Percentiles rank a stretch among this genome's conserved stretches.
phyloP scores from a whole-genome alignment of 1,140 invertebrate species.

The Pseudomyrmex sp. region DNA sequence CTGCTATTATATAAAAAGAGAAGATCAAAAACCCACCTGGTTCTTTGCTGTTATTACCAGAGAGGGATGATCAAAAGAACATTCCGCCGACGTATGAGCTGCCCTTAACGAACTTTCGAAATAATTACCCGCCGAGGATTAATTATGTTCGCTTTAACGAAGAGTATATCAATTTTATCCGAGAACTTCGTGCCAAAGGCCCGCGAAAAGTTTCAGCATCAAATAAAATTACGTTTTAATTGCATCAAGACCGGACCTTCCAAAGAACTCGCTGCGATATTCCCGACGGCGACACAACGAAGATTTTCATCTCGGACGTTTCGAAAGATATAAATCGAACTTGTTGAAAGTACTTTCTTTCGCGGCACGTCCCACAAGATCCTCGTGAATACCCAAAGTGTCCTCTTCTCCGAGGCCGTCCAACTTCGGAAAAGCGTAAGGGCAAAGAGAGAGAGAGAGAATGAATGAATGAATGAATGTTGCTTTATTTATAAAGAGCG shows the following conservation, averaged over 20 bases:
- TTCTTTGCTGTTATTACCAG: constrained; percentile 63
- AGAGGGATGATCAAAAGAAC: constrained; percentile 61
- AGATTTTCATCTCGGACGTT: constrained; percentile 19
- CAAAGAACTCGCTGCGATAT: constrained; percentile 25
- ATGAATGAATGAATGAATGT: no score
- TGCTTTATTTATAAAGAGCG: no score
- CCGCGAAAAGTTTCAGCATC: constrained; percentile 56
- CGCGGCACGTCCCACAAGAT: constrained; percentile 58
- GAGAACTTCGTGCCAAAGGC: constrained; percentile 50
- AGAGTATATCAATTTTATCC: constrained; percentile 60
- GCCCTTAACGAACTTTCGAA: constrained; percentile 66
- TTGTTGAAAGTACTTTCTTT: constrained; percentile 60
- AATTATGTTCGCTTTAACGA: constrained; percentile 56
- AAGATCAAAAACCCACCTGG: constrained; percentile 57
- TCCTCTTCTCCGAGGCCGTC: constrained; percentile 17
- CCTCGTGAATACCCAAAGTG: constrained; percentile 62
- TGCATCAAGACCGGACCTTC: constrained; percentile 40
- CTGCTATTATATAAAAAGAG: constrained; percentile 56
- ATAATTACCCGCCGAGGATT: constrained; percentile 64
- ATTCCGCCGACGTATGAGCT: constrained; percentile 56
- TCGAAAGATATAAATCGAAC: constrained; percentile 45
- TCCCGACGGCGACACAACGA: background rate
- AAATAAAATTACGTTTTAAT: constrained; percentile 60
- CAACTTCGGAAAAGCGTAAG: constrained; percentile 20
- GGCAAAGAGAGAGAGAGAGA: background rate